Base-by-base conservation (phyloP, 1,140 invertebrate species). In the Bombus pyrosoma region DNA sequence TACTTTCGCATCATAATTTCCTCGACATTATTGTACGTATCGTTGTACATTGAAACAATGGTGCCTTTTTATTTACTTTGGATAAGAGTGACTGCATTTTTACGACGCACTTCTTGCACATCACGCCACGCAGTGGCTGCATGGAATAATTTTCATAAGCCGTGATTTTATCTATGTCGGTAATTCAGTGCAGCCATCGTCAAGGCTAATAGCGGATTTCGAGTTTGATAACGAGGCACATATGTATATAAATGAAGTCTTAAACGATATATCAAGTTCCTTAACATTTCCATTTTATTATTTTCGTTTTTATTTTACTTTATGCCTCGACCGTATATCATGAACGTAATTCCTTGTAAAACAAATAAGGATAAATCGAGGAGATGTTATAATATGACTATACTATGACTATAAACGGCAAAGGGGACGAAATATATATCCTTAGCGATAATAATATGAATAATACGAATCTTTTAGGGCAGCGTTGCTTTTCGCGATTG, bases 161-260 rank as follows among this genome's bases (percentile, higher is more conserved):
- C 32, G 62, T 53, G 34, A 71, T 53, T 71, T 53, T 80, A 71
- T 80, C 64, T 47, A 69, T 37, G 78, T 80, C 78, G 78, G 66
- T 80, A 80, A 80, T 80, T 71, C 78, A 80, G 78, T 39, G 34
- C 34, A n/a, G 15, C n/a, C 62, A 3, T 68, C 6, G 25, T 25
- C 41, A 68, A 47, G 39, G 39, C 22, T 47, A 41, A 47, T 32
- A 47, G 77, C 39, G 9, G 28, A 12, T 47, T 47, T 22, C 22
- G 12, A 34, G 12, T 2, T 13, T 22, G 77, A 47, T 47, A 80
- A 68, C 39, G 8, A 15, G 34, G 47, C 47, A 53, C 18, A 18
- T 53, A 53, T 6, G 47, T 53, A 8, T 8, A 15, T 34, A 34
- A 22, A 43, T 18, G 25, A 41, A 34, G 62, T 9, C 2, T 43